A percentile compares a stretch with the other conserved stretches of the same genome.
These are phyloP conservation scores for Xiphophorus maculatus DNA, from an alignment of 2,113 vertebrate genomes.

Conservation along the genomic window DNA sequence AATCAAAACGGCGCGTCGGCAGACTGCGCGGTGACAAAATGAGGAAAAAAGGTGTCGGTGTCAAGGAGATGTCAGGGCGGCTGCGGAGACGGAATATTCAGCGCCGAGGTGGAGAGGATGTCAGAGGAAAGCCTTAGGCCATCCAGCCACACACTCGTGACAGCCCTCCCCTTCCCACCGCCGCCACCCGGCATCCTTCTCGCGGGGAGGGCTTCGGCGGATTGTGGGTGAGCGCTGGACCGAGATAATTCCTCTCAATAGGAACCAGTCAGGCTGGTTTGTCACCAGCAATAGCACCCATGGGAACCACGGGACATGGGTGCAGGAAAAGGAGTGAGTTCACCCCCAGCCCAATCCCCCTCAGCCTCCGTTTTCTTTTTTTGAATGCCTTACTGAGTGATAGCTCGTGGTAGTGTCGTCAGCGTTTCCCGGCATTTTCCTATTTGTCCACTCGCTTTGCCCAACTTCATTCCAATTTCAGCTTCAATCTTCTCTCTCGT, in stretches of 20 bases:
- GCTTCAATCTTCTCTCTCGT: slow-evolving; percentile 46
- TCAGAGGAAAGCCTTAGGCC: slow-evolving; percentile 35
- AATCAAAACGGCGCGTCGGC: slow-evolving; percentile 44
- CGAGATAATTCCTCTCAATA: slow-evolving; percentile 71
- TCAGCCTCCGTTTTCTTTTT: slow-evolving; percentile 6
- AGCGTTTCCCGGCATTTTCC: slow-evolving; percentile 41
- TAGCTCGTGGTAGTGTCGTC: neutral
- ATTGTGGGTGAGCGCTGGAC: slow-evolving; percentile 71
- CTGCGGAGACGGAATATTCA: slow-evolving; percentile 53
- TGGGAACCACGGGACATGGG: slow-evolving; percentile 58
- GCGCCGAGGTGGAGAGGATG: slow-evolving; percentile 5
- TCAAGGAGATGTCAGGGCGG: slow-evolving; percentile 57
- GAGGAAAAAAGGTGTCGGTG: slow-evolving; percentile 63
- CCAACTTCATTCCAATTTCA: slow-evolving; percentile 49
- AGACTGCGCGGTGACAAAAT: slow-evolving; percentile 37
- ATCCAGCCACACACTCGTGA: slow-evolving; percentile 42
- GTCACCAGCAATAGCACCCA: slow-evolving; percentile 65
- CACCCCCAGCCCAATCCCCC: neutral
- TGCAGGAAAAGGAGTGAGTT: slow-evolving; percentile 5
- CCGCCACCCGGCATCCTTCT: slow-evolving; percentile 64
- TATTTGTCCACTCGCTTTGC: slow-evolving; percentile 25
- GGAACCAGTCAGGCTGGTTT: slow-evolving; percentile 61
- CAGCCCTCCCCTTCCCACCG: slow-evolving; percentile 26
- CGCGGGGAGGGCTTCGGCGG: slow-evolving; percentile 36
- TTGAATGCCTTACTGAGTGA: slow-evolving; percentile 20